These are phyloP conservation scores for Coregonus sp. DNA, from an alignment of 2,797 vertebrate species.

Conservation along the genomic window DNA sequence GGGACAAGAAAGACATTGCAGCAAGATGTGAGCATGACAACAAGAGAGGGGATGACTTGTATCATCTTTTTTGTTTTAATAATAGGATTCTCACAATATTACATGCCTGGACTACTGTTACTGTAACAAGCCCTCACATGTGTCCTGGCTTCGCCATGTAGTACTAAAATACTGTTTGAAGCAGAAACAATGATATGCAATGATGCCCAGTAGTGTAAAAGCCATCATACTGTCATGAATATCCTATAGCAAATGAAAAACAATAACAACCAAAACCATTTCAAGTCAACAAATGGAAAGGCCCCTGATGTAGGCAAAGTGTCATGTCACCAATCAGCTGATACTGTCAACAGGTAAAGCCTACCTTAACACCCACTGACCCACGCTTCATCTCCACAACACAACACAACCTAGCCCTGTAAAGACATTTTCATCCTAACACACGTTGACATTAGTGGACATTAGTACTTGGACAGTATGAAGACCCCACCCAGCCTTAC, in stretches of 20 bases:
- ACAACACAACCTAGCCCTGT: neutral
- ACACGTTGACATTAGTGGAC: neutral
- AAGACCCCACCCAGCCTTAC: slow-evolving; percentile 60
- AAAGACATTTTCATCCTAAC: neutral
- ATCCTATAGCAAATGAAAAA: too few relatives aligned
- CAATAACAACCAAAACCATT: too few relatives aligned
- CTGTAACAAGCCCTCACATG: neutral
- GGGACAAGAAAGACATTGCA: neutral
- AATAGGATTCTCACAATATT: too few relatives aligned
- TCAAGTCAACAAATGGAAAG: too few relatives aligned
- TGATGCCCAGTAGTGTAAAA: neutral
- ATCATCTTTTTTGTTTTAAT: neutral
- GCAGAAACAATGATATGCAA: neutral
- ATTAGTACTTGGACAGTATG: too few relatives aligned
- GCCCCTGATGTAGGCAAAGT: too few relatives aligned
- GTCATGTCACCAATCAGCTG: too few relatives aligned
- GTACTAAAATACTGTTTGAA: neutral
- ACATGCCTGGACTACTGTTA: neutral
- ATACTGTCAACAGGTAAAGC: too few relatives aligned
- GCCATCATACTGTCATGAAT: neutral
- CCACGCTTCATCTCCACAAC: neutral
- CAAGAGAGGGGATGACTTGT: neutral
- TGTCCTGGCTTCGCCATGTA: neutral
- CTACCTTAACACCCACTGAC: neutral
- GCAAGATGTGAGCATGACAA: neutral